Evolutionary conservation across 1,140 invertebrate genomes (phyloP).

Genomic region (Nasonia vitripennis): DNA sequence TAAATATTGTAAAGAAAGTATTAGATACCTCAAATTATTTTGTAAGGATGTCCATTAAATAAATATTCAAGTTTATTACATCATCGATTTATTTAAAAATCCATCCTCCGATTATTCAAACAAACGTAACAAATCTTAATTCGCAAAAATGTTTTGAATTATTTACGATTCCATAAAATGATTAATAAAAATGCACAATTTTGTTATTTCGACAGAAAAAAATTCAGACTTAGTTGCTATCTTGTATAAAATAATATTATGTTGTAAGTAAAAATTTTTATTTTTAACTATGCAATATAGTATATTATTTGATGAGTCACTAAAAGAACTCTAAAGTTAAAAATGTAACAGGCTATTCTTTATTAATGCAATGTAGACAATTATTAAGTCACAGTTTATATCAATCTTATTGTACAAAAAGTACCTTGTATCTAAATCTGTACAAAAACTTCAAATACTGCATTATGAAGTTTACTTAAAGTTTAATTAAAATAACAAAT

Average conservation of each 20-base stretch:
- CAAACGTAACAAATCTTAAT: not conserved
- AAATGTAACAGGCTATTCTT: constrained; percentile 26
- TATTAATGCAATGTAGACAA: constrained; percentile 32
- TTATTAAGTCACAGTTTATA: constrained; percentile 34
- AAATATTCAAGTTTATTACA: constrained; percentile 61
- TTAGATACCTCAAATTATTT: constrained; percentile 65
- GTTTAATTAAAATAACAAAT: constrained; percentile 26
- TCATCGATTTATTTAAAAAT: constrained; percentile 21
- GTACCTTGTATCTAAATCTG: constrained; percentile 17
- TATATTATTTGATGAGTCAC: not conserved
- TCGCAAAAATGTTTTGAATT: not conserved
- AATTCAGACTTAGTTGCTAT: not conserved
- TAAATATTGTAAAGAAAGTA: constrained; percentile 62
- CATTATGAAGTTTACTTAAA: constrained; percentile 18
- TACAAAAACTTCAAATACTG: constrained; percentile 35
- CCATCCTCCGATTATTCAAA: not conserved
- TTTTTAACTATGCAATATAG: not conserved
- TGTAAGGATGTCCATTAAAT: constrained; percentile 65
- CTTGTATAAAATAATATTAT: not conserved
- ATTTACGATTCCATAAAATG: not conserved
- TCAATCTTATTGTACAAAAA: constrained; percentile 41
- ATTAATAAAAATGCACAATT: not conserved
- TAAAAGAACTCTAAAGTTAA: not conserved
- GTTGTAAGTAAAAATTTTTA: not conserved
- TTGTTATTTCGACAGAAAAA: not conserved